These are phyloP conservation scores for Teleogryllus occipitalis DNA, from an alignment of 1,140 invertebrate species.

Conservation along the genomic window DNA sequence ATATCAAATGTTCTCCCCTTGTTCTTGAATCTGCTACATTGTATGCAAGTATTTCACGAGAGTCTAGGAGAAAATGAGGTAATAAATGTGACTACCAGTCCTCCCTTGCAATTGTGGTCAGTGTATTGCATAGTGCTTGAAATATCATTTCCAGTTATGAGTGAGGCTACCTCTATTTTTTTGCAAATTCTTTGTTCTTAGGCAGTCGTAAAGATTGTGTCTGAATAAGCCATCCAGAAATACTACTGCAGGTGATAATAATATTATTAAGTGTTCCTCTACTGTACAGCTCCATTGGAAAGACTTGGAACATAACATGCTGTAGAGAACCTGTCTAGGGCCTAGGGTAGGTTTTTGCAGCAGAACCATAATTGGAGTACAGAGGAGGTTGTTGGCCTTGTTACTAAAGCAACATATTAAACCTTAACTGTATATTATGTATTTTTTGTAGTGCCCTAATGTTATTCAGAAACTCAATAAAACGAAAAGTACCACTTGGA, in stretches of 20 bases:
- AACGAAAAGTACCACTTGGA: not conserved
- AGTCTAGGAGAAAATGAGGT: too few species aligned
- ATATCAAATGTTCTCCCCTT: too few species aligned
- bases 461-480: not conserved
- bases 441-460: constrained; percentile 1
- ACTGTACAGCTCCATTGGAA: not conserved
- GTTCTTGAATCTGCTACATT: too few species aligned
- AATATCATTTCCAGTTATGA: not conserved
- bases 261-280: not conserved
- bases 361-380: not conserved
- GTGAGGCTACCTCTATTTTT: not conserved
- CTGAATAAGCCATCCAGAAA: not conserved
- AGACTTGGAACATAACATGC: not conserved
- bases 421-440: constrained; percentile 2
- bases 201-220: not conserved
- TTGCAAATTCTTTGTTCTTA: not conserved
- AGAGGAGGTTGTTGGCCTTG: not conserved
- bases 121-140: not conserved
- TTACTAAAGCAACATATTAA: constrained; percentile 1
- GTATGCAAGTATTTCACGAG: too few species aligned
- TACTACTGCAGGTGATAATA: not conserved
- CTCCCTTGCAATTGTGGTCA: too few species aligned
- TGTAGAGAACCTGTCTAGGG: not conserved
- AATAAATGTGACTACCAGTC: too few species aligned
- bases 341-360: not conserved